Percentiles rank a stretch among this genome's conserved stretches.
Evolutionary conservation across 1,140 invertebrate genomes (phyloP).

Genomic region (Meloidogyne hapla): DNA sequence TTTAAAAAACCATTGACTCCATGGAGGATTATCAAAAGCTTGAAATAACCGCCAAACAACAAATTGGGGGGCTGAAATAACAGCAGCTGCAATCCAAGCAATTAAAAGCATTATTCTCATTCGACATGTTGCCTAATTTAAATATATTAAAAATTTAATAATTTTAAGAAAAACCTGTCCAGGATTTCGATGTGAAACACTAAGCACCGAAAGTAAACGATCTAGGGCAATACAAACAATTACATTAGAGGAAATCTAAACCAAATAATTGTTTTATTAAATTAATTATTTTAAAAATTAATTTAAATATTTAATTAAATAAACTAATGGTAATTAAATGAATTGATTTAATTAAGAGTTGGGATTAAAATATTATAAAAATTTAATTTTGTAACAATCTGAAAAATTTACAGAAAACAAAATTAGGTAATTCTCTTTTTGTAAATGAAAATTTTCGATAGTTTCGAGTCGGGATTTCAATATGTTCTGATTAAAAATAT

Average conservation of each 20-base stretch:
- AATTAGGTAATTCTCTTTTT: too few species aligned
- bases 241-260: slow-evolving; percentile 65
- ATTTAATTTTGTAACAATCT: too few species aligned
- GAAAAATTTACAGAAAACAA: too few species aligned
- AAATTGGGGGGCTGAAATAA: slow-evolving; percentile 57
- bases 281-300: too few species aligned
- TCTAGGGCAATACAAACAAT: slow-evolving; percentile 70
- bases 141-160: not conserved
- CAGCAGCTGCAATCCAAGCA: slow-evolving; percentile 56
- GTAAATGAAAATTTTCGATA: too few species aligned
- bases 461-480: too few species aligned
- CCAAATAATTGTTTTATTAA: too few species aligned
- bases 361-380: too few species aligned
- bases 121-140: slow-evolving; percentile 42
- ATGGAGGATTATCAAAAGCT: slow-evolving; percentile 54
- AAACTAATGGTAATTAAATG: too few species aligned
- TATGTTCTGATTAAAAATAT: not conserved
- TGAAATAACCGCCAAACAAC: slow-evolving; percentile 53
- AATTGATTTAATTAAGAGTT: slow-evolving; percentile 10
- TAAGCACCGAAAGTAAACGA: slow-evolving; percentile 56
- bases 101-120: slow-evolving; percentile 54
- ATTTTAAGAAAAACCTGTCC: slow-evolving; percentile 24
- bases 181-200: slow-evolving; percentile 55
- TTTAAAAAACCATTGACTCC: slow-evolving; percentile 54
- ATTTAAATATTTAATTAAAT: not conserved